A percentile compares a stretch with the other conserved stretches of the same genome.
Evolutionary conservation across 2,888 invertebrate genomes (phyloP).

Genomic region (Acronicta alni): DNA sequence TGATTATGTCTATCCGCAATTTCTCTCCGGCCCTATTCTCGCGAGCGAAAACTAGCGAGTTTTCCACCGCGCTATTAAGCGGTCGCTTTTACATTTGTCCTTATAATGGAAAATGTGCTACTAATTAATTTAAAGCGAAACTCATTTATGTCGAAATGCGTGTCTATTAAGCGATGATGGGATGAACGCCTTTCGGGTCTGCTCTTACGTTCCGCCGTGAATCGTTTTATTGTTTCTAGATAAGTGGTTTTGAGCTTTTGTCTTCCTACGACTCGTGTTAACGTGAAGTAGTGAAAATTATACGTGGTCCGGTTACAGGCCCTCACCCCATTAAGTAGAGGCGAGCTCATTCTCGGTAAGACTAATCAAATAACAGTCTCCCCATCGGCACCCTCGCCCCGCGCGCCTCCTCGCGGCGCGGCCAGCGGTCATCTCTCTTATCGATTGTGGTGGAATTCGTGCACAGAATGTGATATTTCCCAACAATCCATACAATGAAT

Average conservation of each 20-base stretch:
- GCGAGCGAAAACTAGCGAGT: slow-evolving; percentile 89
- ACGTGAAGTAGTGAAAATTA: slow-evolving; percentile 78
- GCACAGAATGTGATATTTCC: slow-evolving; percentile 89
- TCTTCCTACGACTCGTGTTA: slow-evolving; percentile 55
- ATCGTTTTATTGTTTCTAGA: slow-evolving; percentile 78
- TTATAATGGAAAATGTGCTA: slow-evolving; percentile 89
- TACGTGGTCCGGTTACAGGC: slow-evolving; percentile 87
- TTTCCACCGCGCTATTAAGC: slow-evolving; percentile 89
- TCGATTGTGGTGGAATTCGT: slow-evolving; percentile 90
- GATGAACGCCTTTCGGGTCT: slow-evolving; percentile 81
- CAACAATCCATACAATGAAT: slow-evolving; percentile 78
- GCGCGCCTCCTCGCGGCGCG: slow-evolving; percentile 80
- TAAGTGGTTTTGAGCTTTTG: slow-evolving; percentile 74
- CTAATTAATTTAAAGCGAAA: slow-evolving; percentile 89
- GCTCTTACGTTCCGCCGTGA: slow-evolving; percentile 69
- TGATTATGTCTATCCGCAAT: slow-evolving; percentile 89
- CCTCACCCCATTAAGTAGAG: slow-evolving; percentile 88
- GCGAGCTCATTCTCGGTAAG: slow-evolving; percentile 89
- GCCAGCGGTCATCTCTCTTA: slow-evolving; percentile 89
- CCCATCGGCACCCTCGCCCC: slow-evolving; percentile 71
- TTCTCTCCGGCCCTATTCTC: slow-evolving; percentile 88
- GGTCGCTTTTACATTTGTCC: slow-evolving; percentile 89
- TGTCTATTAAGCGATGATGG: slow-evolving; percentile 87
- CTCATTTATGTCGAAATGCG: slow-evolving; percentile 89
- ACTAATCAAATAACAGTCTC: slow-evolving; percentile 90